These are phyloP conservation scores for Lasius platythorax DNA, from an alignment of 2,888 invertebrate species.

Conservation along the genomic window DNA sequence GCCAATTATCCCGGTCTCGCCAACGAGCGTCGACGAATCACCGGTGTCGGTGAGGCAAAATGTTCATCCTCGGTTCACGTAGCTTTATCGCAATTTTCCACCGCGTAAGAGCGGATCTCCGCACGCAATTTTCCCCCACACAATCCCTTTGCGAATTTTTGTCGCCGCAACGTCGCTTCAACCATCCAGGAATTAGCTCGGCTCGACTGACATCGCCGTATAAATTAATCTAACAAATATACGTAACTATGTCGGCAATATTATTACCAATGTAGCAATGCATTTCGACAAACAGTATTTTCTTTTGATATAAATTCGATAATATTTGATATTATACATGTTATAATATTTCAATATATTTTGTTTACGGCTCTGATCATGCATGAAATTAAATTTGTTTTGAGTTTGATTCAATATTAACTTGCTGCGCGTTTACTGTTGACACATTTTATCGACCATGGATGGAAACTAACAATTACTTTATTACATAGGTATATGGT, in stretches of 20 bases:
- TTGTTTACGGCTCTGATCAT: conserved; percentile 1
- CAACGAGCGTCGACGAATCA: conserved; percentile 64
- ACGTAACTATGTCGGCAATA: not conserved
- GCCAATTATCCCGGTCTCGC: conserved; percentile 74
- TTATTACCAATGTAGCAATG: not conserved
- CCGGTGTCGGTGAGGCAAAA: conserved; percentile 43
- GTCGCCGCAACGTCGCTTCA: not conserved
- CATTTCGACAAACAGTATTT: not conserved
- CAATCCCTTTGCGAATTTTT: conserved; percentile 27
- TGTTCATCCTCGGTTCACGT: conserved; percentile 49
- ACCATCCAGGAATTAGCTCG: conserved; percentile 3
- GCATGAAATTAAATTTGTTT: conserved; percentile 20
- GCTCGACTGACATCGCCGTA: not conserved
- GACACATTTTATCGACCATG: not conserved
- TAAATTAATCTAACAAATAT: conserved; percentile 21
- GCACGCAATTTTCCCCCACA: conserved; percentile 25
- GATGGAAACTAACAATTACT: not conserved
- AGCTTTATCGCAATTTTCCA: conserved; percentile 47
- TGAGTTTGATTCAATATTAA: conserved; percentile 21
- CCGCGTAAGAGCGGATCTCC: conserved; percentile 27
- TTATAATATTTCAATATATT: not conserved
- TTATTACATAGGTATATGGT: not conserved
- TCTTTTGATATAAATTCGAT: conserved; percentile 1
- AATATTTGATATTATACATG: conserved; percentile 1
- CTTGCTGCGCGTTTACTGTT: not conserved